Percentiles rank a stretch among this genome's conserved stretches.
These are phyloP conservation scores for Tachysurus fulvidraco DNA, from an alignment of 2,113 vertebrate genomes.

Conservation along the genomic window DNA sequence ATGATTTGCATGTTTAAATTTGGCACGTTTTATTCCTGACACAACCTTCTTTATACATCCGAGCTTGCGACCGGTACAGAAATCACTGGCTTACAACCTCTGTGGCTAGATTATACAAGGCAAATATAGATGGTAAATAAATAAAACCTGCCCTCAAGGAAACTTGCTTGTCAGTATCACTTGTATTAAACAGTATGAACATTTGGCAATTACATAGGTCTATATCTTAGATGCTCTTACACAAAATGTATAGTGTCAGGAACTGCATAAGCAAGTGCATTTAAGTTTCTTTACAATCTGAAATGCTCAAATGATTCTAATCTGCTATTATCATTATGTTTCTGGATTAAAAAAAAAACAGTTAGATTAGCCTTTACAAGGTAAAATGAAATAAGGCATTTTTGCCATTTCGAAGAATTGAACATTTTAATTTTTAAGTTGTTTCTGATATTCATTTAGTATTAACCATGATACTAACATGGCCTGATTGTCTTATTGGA, in stretches of 20 bases:
- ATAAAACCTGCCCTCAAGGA: too few relatives aligned
- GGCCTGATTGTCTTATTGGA: slow-evolving; percentile 60
- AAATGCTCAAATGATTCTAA: not conserved
- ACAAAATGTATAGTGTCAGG: not conserved
- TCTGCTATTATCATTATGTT: not conserved
- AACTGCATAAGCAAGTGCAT: not conserved
- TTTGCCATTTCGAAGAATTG: not conserved
- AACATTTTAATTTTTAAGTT: not conserved
- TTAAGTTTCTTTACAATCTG: not conserved
- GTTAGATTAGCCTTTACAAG: not conserved
- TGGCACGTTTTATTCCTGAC: too few relatives aligned
- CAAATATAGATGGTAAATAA: too few relatives aligned
- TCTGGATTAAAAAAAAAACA: not conserved
- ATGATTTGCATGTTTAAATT: too few relatives aligned
- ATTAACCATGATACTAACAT: slow-evolving; percentile 48
- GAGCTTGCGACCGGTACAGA: too few relatives aligned
- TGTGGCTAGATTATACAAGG: too few relatives aligned
- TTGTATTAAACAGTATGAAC: too few relatives aligned
- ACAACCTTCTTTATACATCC: too few relatives aligned
- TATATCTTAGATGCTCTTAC: not conserved
- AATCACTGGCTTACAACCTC: too few relatives aligned
- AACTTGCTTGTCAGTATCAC: too few relatives aligned
- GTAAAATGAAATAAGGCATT: not conserved
- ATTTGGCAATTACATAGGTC: too few relatives aligned
- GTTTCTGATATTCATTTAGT: not conserved